A percentile compares a stretch with the other conserved stretches of the same genome.
Conservation (phyloP, 2,113 vertebrate genomes). For the Lepidothrix coronata region DNA sequence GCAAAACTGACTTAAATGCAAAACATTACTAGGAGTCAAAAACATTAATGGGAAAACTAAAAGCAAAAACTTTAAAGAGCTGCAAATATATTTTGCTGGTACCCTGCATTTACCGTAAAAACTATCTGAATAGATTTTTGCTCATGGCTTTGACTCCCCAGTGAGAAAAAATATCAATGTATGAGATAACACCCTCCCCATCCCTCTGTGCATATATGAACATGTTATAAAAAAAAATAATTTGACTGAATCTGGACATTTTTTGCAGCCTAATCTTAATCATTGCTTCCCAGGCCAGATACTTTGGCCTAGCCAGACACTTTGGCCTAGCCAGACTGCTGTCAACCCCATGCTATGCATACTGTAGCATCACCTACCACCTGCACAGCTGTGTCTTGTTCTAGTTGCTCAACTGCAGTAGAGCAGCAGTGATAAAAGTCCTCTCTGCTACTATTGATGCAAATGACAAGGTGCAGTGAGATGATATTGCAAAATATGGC, state of each 20-base stretch:
- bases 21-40: not conserved
- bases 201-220: not conserved
- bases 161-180: not conserved
- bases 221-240: not conserved
- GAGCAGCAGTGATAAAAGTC: not conserved
- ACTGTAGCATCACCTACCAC: not conserved
- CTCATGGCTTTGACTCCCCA: not conserved
- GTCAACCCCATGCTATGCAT: not conserved
- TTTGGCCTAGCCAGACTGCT: not conserved
- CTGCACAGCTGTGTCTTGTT: not conserved
- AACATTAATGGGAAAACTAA: not conserved
- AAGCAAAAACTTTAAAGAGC: not conserved
- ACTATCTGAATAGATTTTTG: not conserved
- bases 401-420: not conserved
- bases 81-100: conserved; percentile 24
- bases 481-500: not conserved
- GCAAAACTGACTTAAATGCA: not conserved
- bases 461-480: not conserved
- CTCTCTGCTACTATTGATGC: not conserved
- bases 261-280: not conserved
- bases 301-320: not conserved
- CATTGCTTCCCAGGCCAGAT: not conserved
- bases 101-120: not conserved
- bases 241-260: not conserved
- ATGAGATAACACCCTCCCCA: not conserved